Base-by-base conservation (phyloP, 2,888 invertebrate genomes). In the Epistrophe grossulariae region DNA sequence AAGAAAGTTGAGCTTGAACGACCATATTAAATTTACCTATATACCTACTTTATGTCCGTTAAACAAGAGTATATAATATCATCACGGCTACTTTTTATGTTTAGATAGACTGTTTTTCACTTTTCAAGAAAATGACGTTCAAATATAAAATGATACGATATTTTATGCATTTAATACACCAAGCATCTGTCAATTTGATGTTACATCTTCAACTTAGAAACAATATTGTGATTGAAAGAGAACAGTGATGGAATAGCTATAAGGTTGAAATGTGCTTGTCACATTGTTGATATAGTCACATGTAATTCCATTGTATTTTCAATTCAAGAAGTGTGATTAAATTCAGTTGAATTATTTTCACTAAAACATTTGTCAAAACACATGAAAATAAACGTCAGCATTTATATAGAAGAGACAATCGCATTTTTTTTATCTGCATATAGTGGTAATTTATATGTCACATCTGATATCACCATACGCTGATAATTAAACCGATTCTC, bases 1-100 rank as follows among this genome's bases (percentile, higher is more conserved):
- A 85, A 85, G 84, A 85, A 85, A 85, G 84, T 85, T 81, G 81
- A 72, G 72, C 71, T 64, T 72, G 64, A 72, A 24, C 70, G 10
- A 40, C 38, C 40, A 52, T 35, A 24, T 9, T 60, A 38, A 43
- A 24, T 24, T 3, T 24, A 24, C 31, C n/a, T 43, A 9, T 15
- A 4, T 31, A 55, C 24, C 24, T 24, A 24, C 15, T 55, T 50
- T 68, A 31, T 50, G 24, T 40, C 52, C 35, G 19, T 31, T 43
- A n/a, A 40, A 45, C 52, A 74, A 73, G 80, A 79, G 73, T 57
- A 59, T n/a, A n/a, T n/a, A 70, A 35, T 80, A 70, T 70, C 68
- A 70, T 70, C 68, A 62, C 70, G 55, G 74, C 40, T 64, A 74
- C 43, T 70, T 66, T 64, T 60, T 13, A 45, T 80, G 71, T 73